Conservation (phyloP, 2,888 invertebrate species). For the Eupsilia transversa region DNA sequence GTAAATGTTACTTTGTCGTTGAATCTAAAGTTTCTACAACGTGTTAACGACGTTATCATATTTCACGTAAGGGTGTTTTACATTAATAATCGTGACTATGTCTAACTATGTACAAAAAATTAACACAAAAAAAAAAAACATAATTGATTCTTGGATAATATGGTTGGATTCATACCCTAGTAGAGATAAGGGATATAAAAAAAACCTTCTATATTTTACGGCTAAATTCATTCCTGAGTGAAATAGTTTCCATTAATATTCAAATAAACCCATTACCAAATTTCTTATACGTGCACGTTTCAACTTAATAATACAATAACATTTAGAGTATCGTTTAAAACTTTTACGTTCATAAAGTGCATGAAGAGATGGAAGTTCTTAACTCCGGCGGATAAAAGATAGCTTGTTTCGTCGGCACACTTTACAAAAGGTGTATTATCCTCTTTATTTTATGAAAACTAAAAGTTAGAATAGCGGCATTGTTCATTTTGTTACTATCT, state of each 20-base stretch:
- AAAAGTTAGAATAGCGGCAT: constrained; percentile 36
- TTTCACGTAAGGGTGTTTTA: too few relatives aligned
- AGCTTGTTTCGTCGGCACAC: constrained; percentile 53
- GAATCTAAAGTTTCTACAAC: too few relatives aligned
- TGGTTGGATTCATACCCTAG: too few relatives aligned
- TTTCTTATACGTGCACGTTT: constrained; percentile 19
- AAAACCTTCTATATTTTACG: too few relatives aligned
- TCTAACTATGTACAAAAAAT: too few relatives aligned
- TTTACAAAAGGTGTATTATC: constrained; percentile 57
- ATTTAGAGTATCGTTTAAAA: constrained; percentile 57
- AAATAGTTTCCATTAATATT: background rate
- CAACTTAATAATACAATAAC: constrained; percentile 44
- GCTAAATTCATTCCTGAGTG: background rate
- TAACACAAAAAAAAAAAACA: too few relatives aligned
- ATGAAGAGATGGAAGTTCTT: constrained; percentile 54
- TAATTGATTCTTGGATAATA: too few relatives aligned
- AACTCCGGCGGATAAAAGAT: constrained; percentile 58
- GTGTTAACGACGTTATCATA: too few relatives aligned
- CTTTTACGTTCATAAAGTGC: constrained; percentile 55
- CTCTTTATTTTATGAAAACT: constrained; percentile 55
- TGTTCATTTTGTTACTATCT: constrained; percentile 41
- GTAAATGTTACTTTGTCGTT: background rate
- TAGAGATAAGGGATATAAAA: too few relatives aligned
- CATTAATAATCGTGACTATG: too few relatives aligned
- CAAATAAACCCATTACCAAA: background rate